Evolutionary conservation across 2,113 vertebrate genomes (phyloP).

Genomic region (Elephantulus edwardii): DNA sequence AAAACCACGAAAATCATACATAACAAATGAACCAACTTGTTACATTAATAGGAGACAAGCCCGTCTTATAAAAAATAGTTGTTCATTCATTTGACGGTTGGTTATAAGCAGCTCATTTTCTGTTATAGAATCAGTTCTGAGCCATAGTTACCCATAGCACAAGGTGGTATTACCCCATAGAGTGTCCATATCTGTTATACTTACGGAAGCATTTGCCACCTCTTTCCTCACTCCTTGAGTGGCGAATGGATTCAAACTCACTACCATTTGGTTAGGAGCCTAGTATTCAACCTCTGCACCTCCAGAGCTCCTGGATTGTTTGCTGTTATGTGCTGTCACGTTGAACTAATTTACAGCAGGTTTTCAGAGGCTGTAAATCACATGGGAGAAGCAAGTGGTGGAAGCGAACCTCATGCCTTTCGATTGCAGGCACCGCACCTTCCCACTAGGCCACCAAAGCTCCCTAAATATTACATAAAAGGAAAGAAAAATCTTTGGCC

Average conservation of each 20-base stretch:
- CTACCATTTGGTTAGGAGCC: background rate
- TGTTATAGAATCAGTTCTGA: background rate
- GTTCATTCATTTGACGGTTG: background rate
- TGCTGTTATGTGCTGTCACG: no score
- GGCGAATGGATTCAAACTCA: no score
- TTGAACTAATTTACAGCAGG: no score
- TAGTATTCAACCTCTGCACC: background rate
- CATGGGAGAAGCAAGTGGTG: no score
- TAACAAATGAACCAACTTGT: background rate
- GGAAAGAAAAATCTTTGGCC: background rate
- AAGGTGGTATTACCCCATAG: background rate
- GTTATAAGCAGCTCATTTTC: background rate
- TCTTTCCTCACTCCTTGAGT: background rate
- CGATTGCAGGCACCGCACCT: no score
- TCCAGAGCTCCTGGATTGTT: no score
- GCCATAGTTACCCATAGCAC: background rate
- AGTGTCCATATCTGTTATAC: background rate
- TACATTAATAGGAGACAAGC: background rate
- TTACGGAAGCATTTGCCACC: background rate
- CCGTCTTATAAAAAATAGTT: slow-evolving; percentile 14
- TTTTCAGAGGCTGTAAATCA: no score
- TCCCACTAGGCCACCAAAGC: no score
- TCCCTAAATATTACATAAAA: background rate
- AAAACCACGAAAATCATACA: background rate
- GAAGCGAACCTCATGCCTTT: no score